phyloP scores from a whole-genome alignment of 2,888 invertebrate genomes.

The Petrolisthes cinctipes region DNA sequence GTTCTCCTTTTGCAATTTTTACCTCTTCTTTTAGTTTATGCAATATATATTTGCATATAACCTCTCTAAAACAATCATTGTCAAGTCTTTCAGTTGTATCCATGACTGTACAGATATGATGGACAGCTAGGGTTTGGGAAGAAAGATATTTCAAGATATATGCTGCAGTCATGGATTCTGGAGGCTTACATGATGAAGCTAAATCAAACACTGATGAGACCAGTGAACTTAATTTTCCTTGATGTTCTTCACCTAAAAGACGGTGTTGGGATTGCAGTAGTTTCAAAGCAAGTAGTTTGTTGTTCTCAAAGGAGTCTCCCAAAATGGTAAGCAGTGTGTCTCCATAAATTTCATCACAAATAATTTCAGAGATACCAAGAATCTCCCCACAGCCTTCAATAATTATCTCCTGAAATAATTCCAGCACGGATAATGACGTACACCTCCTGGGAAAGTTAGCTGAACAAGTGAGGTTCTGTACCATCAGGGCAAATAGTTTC shows the following conservation, averaged over 20 bases:
- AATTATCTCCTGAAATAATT: constrained; percentile 45
- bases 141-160: constrained; percentile 57
- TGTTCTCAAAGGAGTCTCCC: constrained; percentile 62
- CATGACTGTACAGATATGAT: constrained; percentile 2
- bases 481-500: constrained; percentile 32
- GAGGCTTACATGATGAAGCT: constrained; percentile 61
- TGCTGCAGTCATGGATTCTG: constrained; percentile 61
- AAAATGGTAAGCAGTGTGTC: constrained; percentile 46
- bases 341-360: constrained; percentile 15
- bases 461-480: constrained; percentile 27
- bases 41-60: constrained; percentile 44
- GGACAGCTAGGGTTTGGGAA: constrained; percentile 24
- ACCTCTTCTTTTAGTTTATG: constrained; percentile 47
- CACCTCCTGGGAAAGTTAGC: constrained; percentile 40
- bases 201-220: constrained; percentile 37
- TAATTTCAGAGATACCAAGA: constrained; percentile 19
- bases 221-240: constrained; percentile 24
- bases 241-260: constrained; percentile 1
- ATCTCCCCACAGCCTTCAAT: constrained; percentile 18
- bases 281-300: constrained; percentile 60
- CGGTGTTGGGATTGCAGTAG: constrained; percentile 28
- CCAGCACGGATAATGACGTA: constrained; percentile 38
- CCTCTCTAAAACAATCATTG: constrained; percentile 1
- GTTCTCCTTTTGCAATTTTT: constrained; percentile 42
- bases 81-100: neutral